Evolutionary conservation across 2,797 vertebrate genomes (phyloP).

Genomic region (Psittacula derbiana): DNA sequence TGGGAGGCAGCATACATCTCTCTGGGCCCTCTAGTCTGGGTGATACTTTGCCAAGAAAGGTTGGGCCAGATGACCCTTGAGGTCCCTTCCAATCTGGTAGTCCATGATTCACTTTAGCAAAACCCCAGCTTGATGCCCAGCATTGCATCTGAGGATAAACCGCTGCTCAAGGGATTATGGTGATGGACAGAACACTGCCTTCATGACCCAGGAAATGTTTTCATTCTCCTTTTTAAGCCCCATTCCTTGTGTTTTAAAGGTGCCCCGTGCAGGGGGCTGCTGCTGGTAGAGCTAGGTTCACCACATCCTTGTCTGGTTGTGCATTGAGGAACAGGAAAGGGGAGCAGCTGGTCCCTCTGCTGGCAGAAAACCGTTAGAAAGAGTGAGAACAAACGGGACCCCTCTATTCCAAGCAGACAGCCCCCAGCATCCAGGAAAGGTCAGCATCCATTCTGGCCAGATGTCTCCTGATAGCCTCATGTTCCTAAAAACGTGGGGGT

Average conservation of each 20-base stretch:
- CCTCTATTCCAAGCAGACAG: neutral
- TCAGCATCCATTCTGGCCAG: no score
- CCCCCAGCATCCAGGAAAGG: neutral
- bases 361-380: neutral
- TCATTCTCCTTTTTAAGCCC: neutral
- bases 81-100: neutral
- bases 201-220: neutral
- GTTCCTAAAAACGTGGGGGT: accelerated
- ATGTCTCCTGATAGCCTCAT: neutral
- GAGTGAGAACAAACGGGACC: neutral
- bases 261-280: neutral
- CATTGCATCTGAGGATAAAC: neutral
- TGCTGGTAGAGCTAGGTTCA: neutral
- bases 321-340: neutral
- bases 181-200: neutral
- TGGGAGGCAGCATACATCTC: neutral
- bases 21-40: neutral
- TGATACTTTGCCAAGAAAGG: neutral
- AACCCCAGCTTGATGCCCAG: neutral
- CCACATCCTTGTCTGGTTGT: no score
- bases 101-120: neutral
- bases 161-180: neutral
- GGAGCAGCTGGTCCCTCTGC: neutral
- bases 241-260: neutral
- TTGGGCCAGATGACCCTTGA: neutral